Base-by-base conservation (phyloP, 2,113 vertebrate genomes). In the Chloroceryle aenea region DNA sequence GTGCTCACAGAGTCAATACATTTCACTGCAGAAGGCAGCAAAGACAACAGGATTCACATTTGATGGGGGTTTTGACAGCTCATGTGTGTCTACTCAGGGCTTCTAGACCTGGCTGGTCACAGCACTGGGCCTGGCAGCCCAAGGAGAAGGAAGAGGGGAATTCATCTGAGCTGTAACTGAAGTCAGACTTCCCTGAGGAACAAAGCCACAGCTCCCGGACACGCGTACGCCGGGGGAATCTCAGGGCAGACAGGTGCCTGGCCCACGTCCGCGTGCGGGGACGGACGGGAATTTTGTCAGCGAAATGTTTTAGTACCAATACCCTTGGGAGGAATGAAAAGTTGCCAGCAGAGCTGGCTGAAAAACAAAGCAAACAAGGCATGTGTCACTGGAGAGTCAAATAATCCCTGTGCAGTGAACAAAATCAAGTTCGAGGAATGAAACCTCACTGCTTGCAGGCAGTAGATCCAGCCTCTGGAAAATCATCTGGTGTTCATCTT, bases 401-500 rank as follows among this genome's bases (percentile, higher is more conserved):
- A 96, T 84, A 72, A 97, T 90, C 87, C 95, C 30, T 1, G 2
- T 78, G 95, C 22, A 15, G 89, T 29, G 43, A 94, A 86, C 26
- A 17, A 82, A 84, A 93, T 74, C 83, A 89, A 87, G 90, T 38
- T 8, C 2, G 19, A 87, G 85, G 34, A 93, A 75, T n/a, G n/a
- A 92, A 97, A 96, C 64, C 77, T 92, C 84, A 34, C n/a, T 30
- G 93, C 59, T 68, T 30, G 7, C 84, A 83, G 92, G 85, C 4
- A 6, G 59, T 15, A 90, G 90, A 94, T 79, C 78, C 94, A 77
- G 92, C 21, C 93, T 68, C 76, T 75, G 93, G 91, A 91, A 97
- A 96, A 82, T 77, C 88, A 94, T n/a, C 94, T 96, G 90, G 58
- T 89, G 87, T 53, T 97, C 92, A 95, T 93, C 96, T 88, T 56